Evolutionary conservation across 1,140 invertebrate genomes (phyloP), one percentile per base, ranked within the genome.

Genomic region (Adoxophyes honmai): DNA sequence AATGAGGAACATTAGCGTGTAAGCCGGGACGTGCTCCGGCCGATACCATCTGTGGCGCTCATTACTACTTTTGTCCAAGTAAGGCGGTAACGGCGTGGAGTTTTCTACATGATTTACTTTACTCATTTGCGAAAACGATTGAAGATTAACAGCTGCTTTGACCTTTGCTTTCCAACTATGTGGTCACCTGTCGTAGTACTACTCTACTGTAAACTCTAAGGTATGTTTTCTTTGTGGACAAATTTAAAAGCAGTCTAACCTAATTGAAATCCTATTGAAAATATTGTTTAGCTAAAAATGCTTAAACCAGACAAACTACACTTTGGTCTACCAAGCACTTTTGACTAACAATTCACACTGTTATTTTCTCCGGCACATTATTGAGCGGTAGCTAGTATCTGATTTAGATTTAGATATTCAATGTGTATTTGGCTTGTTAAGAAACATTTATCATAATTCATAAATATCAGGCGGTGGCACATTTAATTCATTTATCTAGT

Each of bases 1-100:
- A 78, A 75, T 75, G 75, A 70, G 60, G 60, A 66, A 66, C 67
- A 78, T 78, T 78, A 74, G 64, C 70, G 64, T 68, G 35, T 57
- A 73, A 70, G 55, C 59, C 34, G 59, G 62, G 59, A 64, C 68
- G 58, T 57, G 52, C 55, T 48, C 54, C 39, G 56, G 52, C 44
- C 60, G 59, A 61, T 66, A 55, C 70, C 75, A 72, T 75, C 69
- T 69, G 60, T 64, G 70, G 68, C 58, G 48, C 52, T 63, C 63
- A 73, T 71, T 73, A 71, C 69, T 60, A 60, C 66, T 73, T 68
- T 61, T 68, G 52, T 58, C 71, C 76, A 73, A 68, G 55, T 78
- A 78, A 35, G 71, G 71, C 28, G 36, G 34, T 66, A 59, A 56
- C 63, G 55, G 59, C 63, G 51, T 53, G 48, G 58, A 61, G 51